These are phyloP conservation scores for Seriola aureovittata DNA, from an alignment of 2,113 vertebrate genomes.

Conservation along the genomic window DNA sequence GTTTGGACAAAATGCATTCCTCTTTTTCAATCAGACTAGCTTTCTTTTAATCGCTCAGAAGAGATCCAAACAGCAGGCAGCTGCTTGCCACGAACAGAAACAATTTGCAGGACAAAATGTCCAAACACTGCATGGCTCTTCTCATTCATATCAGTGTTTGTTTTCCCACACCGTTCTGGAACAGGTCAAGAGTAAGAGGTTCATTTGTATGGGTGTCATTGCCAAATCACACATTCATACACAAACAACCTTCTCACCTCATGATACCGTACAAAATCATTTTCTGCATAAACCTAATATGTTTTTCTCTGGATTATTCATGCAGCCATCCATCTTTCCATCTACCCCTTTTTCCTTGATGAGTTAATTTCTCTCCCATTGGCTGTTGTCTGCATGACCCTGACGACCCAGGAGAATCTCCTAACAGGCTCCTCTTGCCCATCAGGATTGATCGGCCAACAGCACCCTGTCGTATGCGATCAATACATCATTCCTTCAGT, in stretches of 20 bases:
- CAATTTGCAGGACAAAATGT: slow-evolving; percentile 4
- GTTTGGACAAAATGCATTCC: slow-evolving; percentile 17
- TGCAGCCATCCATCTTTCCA: slow-evolving; percentile 49
- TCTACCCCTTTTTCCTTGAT: slow-evolving; percentile 75
- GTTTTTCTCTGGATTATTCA: slow-evolving; percentile 46
- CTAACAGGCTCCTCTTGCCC: slow-evolving; percentile 85
- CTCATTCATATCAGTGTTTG: slow-evolving; percentile 36
- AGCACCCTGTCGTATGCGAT: slow-evolving; percentile 91
- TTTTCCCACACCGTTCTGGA: slow-evolving; percentile 24
- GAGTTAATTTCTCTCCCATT: slow-evolving; percentile 86
- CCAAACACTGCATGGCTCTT: slow-evolving; percentile 4
- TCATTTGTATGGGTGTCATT: background rate
- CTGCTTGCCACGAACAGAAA: background rate
- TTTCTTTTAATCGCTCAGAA: slow-evolving; percentile 9
- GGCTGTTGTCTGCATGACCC: slow-evolving; percentile 86
- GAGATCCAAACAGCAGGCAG: background rate
- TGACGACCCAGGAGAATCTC: slow-evolving; percentile 84
- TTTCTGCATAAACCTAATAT: slow-evolving; percentile 32
- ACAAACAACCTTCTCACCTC: slow-evolving; percentile 13
- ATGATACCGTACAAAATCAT: slow-evolving; percentile 14
- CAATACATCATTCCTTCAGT: slow-evolving; percentile 96
- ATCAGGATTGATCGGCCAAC: slow-evolving; percentile 90
- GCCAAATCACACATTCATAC: slow-evolving; percentile 4
- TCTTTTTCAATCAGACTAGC: slow-evolving; percentile 1
- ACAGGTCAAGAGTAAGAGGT: slow-evolving; percentile 5